Conservation (phyloP, 1,140 invertebrate species). For the Drosophila biarmipes region DNA sequence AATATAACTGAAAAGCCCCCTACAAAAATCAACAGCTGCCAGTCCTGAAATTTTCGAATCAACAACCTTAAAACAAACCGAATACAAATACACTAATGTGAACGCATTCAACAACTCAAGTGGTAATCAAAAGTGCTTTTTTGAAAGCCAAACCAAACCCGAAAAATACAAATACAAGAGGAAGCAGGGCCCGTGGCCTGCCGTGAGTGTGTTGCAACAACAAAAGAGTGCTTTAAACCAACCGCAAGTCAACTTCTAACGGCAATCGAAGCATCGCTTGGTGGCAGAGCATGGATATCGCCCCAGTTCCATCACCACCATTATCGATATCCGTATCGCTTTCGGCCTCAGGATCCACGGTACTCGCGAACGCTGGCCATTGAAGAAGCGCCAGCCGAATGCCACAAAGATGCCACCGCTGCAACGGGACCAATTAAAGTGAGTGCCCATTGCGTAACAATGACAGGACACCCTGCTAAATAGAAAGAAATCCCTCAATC, state of each 20-base stretch:
- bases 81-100: conserved; percentile 18
- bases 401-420: conserved; percentile 76
- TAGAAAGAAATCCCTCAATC: neutral
- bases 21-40: conserved; percentile 33
- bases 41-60: conserved; percentile 17
- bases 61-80: conserved; percentile 6
- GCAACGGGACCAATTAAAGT: conserved; percentile 73
- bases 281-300: conserved; percentile 68
- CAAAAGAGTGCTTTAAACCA: conserved; percentile 25
- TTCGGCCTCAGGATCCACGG: conserved; percentile 17
- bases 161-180: conserved; percentile 11
- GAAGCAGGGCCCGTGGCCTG: conserved; percentile 19
- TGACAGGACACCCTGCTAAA: neutral
- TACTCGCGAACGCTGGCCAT: conserved; percentile 48
- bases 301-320: conserved; percentile 33
- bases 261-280: conserved; percentile 23
- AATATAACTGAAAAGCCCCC: conserved; percentile 25
- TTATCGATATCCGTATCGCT: conserved; percentile 18
- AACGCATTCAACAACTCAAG: conserved; percentile 15
- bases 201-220: conserved; percentile 19
- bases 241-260: conserved; percentile 14
- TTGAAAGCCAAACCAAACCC: neutral
- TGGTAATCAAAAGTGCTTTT: conserved; percentile 5
- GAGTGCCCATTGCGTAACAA: conserved; percentile 19
- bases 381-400: conserved; percentile 61